Percentiles rank a stretch among this genome's conserved stretches.
Evolutionary conservation across 2,888 invertebrate species (phyloP).

Genomic region (Girardia tigrina): DNA sequence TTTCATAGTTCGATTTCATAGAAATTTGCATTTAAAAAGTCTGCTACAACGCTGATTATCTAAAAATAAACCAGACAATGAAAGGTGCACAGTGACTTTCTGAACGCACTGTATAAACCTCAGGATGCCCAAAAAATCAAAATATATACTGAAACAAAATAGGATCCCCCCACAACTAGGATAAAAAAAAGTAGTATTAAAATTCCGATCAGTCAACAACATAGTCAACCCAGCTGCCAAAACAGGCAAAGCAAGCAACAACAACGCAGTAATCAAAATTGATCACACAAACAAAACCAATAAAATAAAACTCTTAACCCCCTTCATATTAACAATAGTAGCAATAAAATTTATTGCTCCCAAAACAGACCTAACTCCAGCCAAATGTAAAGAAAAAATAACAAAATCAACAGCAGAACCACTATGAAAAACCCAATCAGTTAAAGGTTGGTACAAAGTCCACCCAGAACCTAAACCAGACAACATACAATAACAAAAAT

Average conservation of each 20-base stretch:
- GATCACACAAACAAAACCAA: slow-evolving; percentile 29
- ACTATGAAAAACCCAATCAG: slow-evolving; percentile 57
- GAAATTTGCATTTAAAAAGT: too few species aligned
- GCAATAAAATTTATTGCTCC: slow-evolving; percentile 68
- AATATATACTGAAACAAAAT: slow-evolving; percentile 69
- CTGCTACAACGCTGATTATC: too few species aligned
- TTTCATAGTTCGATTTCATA: too few species aligned
- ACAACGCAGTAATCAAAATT: slow-evolving; percentile 49
- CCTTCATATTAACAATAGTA: slow-evolving; percentile 64
- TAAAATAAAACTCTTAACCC: too few species aligned
- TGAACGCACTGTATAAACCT: too few species aligned
- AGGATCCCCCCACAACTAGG: slow-evolving; percentile 58
- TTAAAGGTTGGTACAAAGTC: slow-evolving; percentile 63
- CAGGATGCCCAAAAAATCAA: slow-evolving; percentile 75
- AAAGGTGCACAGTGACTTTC: too few species aligned
- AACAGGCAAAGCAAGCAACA: slow-evolving; percentile 60
- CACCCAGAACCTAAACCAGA: slow-evolving; percentile 65
- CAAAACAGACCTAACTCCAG: slow-evolving; percentile 60
- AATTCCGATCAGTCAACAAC: slow-evolving; percentile 64
- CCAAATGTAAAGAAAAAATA: slow-evolving; percentile 65
- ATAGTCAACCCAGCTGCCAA: slow-evolving; percentile 68
- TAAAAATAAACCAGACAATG: too few species aligned
- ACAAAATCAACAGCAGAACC: slow-evolving; percentile 62
- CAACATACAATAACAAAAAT: slow-evolving; percentile 54
- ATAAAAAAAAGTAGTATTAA: slow-evolving; percentile 69